phyloP scores from a whole-genome alignment of 2,888 invertebrate genomes.

The Xanthorhoe designata region DNA sequence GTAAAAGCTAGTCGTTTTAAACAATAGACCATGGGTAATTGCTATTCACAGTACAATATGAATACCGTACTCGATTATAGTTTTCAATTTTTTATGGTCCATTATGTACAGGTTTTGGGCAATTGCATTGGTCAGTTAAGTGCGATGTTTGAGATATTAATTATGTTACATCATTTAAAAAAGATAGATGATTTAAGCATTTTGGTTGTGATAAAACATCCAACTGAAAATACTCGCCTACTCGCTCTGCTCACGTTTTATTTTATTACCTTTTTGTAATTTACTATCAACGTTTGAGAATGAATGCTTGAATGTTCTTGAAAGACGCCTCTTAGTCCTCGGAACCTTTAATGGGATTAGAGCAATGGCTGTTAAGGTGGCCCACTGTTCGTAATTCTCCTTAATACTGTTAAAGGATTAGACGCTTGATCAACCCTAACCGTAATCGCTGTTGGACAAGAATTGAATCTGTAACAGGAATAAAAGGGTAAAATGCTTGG shows the following conservation, averaged over 20 bases:
- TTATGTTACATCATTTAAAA: neutral
- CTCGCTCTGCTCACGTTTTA: too few species aligned
- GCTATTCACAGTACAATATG: slow-evolving; percentile 67
- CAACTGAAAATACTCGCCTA: too few species aligned
- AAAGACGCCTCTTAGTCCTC: slow-evolving; percentile 28
- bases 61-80: slow-evolving; percentile 75
- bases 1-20: slow-evolving; percentile 43
- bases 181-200: neutral
- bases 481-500: too few species aligned
- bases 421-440: slow-evolving; percentile 49
- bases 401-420: slow-evolving; percentile 61
- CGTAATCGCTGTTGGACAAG: slow-evolving; percentile 31
- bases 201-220: too few species aligned
- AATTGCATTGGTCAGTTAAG: slow-evolving; percentile 45
- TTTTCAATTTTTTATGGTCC: slow-evolving; percentile 58
- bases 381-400: slow-evolving; percentile 56
- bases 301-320: slow-evolving; percentile 23
- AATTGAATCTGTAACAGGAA: slow-evolving; percentile 4
- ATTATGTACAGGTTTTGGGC: slow-evolving; percentile 45
- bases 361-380: slow-evolving; percentile 44
- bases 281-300: neutral
- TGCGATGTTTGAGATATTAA: neutral
- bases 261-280: too few species aligned
- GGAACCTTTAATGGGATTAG: slow-evolving; percentile 58
- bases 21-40: slow-evolving; percentile 69